These are phyloP conservation scores for Patella caerulea DNA, from an alignment of 2,888 invertebrate species.

Conservation along the genomic window DNA sequence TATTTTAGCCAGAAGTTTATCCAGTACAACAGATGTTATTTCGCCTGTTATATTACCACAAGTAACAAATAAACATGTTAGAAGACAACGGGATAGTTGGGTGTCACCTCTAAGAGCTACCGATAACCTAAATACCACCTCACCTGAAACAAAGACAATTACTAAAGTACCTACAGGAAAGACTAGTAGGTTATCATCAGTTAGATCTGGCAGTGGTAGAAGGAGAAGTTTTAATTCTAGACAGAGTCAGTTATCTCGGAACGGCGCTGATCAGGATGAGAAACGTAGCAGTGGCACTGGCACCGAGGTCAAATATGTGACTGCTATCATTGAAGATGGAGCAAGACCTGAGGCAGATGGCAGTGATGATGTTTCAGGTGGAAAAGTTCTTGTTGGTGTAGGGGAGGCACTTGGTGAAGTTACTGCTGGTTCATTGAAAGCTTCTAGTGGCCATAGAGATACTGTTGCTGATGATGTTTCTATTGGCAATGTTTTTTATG, in stretches of 20 bases:
- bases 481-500: slow-evolving; percentile 2
- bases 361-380: not conserved
- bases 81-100: not conserved
- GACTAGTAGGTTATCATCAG: not conserved
- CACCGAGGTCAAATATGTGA: not conserved
- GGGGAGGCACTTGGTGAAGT: not conserved
- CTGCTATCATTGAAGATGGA: slow-evolving; percentile 17
- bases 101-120: not conserved
- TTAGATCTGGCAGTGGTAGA: not conserved
- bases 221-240: slow-evolving; percentile 3
- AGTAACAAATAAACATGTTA: not conserved
- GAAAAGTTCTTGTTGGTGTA: not conserved
- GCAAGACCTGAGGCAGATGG: not conserved
- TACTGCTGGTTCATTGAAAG: too few species aligned
- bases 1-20: too few species aligned
- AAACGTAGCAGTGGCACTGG: not conserved
- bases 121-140: not conserved
- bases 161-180: not conserved
- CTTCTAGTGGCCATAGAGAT: not conserved
- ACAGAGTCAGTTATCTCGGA: not conserved
- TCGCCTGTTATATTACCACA: not conserved
- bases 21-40: not conserved
- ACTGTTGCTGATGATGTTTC: not conserved
- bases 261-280: not conserved
- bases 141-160: not conserved